Base-by-base conservation (phyloP, 2,113 vertebrate genomes). In the Zeus faber region DNA sequence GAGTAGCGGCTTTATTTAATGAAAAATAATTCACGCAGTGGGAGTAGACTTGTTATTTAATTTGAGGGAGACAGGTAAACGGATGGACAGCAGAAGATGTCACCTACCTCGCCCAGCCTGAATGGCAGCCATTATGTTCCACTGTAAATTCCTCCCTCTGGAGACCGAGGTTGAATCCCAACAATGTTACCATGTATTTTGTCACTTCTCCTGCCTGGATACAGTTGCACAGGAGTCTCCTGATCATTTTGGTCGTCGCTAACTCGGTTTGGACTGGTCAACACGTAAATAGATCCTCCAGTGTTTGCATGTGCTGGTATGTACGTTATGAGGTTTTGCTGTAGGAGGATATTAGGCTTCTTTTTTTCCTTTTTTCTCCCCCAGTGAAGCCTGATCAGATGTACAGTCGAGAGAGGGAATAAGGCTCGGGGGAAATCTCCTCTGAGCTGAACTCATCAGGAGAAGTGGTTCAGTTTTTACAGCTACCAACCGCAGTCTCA, bases 351-450 rank as follows among this genome's bases (percentile, higher is more conserved):
- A 70, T 67, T 27, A 59, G 62, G 33, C 54, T n/a, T 56, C 74
- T 57, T 10, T 10, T 29, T 10, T 17, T 45, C n/a, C n/a, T n/a
- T n/a, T n/a, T n/a, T n/a, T n/a, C n/a, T n/a, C n/a, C n/a, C n/a
- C 33, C 33, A 9, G 33, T 37, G 61, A 63, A 41, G 53, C 21
- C 55, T 66, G 63, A 75, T 78, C 68, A 62, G 50, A 81, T 78
- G 69, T 74, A 81, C 69, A 62, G 60, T 54, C 1, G 25, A 18
- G 56, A 48, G 58, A 51, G 37, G 40, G 49, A 65, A 62, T 23
- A 61, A 70, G 67, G 73, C 74, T 46, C 50, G 39, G 50, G 73
- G 62, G 61, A 75, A 79, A 77, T 76, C 67, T 61, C 67, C 62
- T 61, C 10, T 16, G 58, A n/a, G 53, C 23, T 7, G 7, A 46